Evolutionary conservation across 2,888 invertebrate species (phyloP).

Genomic region (Bursaphelenchus okinawaensis): DNA sequence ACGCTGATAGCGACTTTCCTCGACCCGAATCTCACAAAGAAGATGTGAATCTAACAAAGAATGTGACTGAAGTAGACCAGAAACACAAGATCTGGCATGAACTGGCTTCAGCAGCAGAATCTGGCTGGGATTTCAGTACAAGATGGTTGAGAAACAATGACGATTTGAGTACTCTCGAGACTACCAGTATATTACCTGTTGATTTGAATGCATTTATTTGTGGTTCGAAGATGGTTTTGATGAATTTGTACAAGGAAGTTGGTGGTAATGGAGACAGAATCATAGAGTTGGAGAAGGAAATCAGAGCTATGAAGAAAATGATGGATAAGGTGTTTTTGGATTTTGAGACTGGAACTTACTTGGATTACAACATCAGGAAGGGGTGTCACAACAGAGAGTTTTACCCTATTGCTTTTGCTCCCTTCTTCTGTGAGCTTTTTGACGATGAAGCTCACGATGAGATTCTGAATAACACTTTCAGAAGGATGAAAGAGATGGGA

Average conservation of each 20-base stretch:
- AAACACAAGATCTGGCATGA: constrained; percentile 66
- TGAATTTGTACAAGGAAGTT: constrained; percentile 60
- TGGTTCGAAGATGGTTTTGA: constrained; percentile 67
- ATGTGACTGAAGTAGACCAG: constrained; percentile 17
- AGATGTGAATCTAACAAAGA: constrained; percentile 41
- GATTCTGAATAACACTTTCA: too few relatives aligned
- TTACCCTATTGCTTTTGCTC: constrained; percentile 64
- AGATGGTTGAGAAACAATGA: constrained; percentile 74
- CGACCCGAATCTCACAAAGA: constrained; percentile 76
- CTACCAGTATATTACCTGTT: constrained; percentile 70
- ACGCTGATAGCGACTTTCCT: constrained; percentile 40
- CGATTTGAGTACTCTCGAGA: constrained; percentile 67
- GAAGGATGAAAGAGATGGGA: too few relatives aligned
- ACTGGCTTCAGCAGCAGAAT: constrained; percentile 82
- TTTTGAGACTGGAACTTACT: constrained; percentile 54
- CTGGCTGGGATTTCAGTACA: constrained; percentile 90
- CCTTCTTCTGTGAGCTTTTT: constrained; percentile 68
- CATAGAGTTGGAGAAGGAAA: too few relatives aligned
- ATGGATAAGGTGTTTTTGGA: constrained; percentile 73
- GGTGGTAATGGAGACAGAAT: constrained; percentile 22
- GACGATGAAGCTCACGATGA: too few relatives aligned
- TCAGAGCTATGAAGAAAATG: constrained; percentile 59
- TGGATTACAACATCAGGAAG: constrained; percentile 45
- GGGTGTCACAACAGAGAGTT: constrained; percentile 47
- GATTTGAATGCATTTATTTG: constrained; percentile 75